Evolutionary conservation across 1,140 invertebrate species (phyloP), one percentile per base, ranked within the genome.

Genomic region (Trichonephila inaurata): DNA sequence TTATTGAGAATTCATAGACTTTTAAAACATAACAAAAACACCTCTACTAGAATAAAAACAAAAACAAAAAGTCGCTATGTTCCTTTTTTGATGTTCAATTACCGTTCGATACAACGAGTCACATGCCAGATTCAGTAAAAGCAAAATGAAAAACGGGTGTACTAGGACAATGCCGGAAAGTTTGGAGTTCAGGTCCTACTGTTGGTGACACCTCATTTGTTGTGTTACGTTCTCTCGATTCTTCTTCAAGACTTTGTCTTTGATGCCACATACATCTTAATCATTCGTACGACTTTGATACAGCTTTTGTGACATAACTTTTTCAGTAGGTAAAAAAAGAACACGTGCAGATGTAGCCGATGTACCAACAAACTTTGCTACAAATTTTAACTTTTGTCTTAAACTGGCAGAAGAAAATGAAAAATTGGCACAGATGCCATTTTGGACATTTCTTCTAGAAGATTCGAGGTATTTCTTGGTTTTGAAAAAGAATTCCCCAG

Each of bases 141-240:
- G 82, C 44, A 58, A n/a, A 85, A 51, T 85, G 82, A 85, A 85
- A 85, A 85, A 85, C 51, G 82, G 44, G 2, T 16, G 10, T 21
- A 14, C 10, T 58, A 21, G 19, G n/a, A 85, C 24, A 85, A 33
- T 85, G 24, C 19, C 2, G 8, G 21, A 85, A 85, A 33, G 19
- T 83, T 85, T 5, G 51, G n/a, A 83, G 51, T 60, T 0, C n/a
- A 12, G n/a, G 10, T n/a, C 21, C 51, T 14, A 58, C 44, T 85
- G 82, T 10, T n/a, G 21, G 19, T n/a, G 82, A 85, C 82, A 85
- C 51, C 82, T 85, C 44, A 85, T 85, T 85, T 24, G 82, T 85
- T 16, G 18, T 51, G 44, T 8, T 6, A 18, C 19, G 21, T n/a
- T 85, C 58, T 60, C 14, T 2, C 51, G 2, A n/a, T 85, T 58